These are phyloP conservation scores for Indri indri DNA, from an alignment of 2,113 vertebrate genomes.

Conservation along the genomic window DNA sequence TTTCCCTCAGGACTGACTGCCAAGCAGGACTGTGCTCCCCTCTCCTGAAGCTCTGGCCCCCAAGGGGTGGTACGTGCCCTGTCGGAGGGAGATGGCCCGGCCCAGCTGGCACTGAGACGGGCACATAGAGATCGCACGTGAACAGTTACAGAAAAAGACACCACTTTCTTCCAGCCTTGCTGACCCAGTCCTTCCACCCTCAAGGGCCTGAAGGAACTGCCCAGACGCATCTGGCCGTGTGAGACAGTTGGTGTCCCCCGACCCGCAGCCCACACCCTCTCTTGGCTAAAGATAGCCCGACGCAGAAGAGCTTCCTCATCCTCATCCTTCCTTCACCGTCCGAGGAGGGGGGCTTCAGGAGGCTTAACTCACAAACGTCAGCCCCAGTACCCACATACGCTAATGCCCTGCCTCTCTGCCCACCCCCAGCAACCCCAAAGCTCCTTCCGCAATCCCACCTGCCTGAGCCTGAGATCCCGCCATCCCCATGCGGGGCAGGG, in stretches of 20 bases:
- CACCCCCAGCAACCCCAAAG: not conserved
- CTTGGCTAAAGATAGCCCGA: not conserved
- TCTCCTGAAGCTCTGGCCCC: not conserved
- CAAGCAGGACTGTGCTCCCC: not conserved
- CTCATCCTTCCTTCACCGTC: not conserved
- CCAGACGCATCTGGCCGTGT: not conserved
- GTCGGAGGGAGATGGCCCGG: not conserved
- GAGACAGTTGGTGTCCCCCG: too few relatives aligned
- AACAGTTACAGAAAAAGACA: not conserved
- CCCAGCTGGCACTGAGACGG: not conserved
- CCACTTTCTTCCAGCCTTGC: not conserved
- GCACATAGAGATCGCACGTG: accelerated
- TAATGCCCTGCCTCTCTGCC: not conserved
- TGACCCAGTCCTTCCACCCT: not conserved
- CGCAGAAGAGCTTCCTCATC: too few relatives aligned
- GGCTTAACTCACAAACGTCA: not conserved
- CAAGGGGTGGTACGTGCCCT: too few relatives aligned
- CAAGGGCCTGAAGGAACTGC: not conserved
- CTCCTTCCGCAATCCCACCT: not conserved
- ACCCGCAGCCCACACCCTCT: not conserved
- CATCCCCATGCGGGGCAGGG: not conserved
- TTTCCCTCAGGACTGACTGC: not conserved
- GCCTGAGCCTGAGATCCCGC: accelerated
- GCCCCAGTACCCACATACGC: not conserved
- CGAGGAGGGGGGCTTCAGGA: not conserved